Conservation (phyloP, 2,797 vertebrate species). For the Orestias chungarensis region DNA sequence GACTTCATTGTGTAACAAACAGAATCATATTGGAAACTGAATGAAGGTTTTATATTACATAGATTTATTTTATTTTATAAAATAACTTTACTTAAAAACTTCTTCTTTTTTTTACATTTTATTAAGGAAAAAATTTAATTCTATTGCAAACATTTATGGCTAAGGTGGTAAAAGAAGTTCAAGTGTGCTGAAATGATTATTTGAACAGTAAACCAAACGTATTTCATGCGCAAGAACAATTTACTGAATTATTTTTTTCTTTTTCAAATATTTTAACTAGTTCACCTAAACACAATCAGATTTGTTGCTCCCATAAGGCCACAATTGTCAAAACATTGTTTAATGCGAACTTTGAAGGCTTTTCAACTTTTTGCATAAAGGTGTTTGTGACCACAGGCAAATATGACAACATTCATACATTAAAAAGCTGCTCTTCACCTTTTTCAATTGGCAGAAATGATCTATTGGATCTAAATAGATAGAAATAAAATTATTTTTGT, state of each 20-base stretch:
- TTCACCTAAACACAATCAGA: too few relatives aligned
- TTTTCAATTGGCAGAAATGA: neutral
- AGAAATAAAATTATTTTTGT: constrained; percentile 16
- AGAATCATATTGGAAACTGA: neutral
- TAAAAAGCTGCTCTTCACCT: neutral
- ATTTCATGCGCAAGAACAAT: neutral
- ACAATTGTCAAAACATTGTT: neutral
- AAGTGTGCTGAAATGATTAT: too few relatives aligned
- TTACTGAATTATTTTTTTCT: neutral
- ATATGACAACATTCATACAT: neutral
- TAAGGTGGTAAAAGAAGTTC: neutral
- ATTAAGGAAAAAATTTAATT: neutral
- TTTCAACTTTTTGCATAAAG: neutral
- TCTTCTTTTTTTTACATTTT: neutral
- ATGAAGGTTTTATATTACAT: neutral
- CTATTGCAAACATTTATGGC: neutral
- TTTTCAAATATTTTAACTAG: neutral
- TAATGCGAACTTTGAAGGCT: neutral
- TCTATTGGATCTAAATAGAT: neutral
- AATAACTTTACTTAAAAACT: too few relatives aligned
- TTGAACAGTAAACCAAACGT: too few relatives aligned
- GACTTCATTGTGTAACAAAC: neutral
- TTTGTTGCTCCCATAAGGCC: neutral
- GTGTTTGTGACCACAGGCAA: neutral
- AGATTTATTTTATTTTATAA: too few relatives aligned